Percentiles rank a stretch among this genome's conserved stretches.
phyloP scores from a whole-genome alignment of 2,888 invertebrate genomes.

The Torymus texanus region DNA sequence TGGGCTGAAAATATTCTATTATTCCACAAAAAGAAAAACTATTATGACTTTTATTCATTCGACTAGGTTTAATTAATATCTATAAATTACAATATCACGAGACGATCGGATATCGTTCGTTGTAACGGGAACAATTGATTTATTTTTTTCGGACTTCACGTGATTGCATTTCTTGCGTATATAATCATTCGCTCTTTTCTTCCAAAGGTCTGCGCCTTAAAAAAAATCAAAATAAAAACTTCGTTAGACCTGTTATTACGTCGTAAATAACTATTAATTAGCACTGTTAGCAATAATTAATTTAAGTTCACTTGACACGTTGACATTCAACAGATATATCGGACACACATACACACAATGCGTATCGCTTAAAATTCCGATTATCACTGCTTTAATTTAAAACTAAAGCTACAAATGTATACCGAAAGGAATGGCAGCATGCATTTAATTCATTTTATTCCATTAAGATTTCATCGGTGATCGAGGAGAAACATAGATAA shows the following conservation, averaged over 20 bases:
- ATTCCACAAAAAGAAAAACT: conserved; percentile 49
- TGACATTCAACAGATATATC: conserved; percentile 28
- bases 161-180: conserved; percentile 36
- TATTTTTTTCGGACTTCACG: conserved; percentile 23
- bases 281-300: conserved; percentile 36
- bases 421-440: conserved; percentile 47
- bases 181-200: conserved; percentile 16
- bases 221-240: conserved; percentile 37
- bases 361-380: conserved; percentile 27
- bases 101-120: conserved; percentile 43
- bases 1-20: conserved; percentile 45
- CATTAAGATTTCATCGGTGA: background rate
- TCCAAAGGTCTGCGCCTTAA: conserved; percentile 12
- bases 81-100: conserved; percentile 54
- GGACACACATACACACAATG: conserved; percentile 16
- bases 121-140: conserved; percentile 42
- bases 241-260: conserved; percentile 29
- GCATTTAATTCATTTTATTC: conserved; percentile 11
- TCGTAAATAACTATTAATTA: conserved; percentile 39
- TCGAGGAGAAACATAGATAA: conserved; percentile 26
- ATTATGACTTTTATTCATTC: conserved; percentile 56
- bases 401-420: conserved; percentile 30
- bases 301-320: conserved; percentile 32
- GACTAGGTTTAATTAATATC: conserved; percentile 56
- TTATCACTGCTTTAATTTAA: conserved; percentile 30